Conservation (phyloP, 1,140 invertebrate genomes). For the Dreissena polymorpha region DNA sequence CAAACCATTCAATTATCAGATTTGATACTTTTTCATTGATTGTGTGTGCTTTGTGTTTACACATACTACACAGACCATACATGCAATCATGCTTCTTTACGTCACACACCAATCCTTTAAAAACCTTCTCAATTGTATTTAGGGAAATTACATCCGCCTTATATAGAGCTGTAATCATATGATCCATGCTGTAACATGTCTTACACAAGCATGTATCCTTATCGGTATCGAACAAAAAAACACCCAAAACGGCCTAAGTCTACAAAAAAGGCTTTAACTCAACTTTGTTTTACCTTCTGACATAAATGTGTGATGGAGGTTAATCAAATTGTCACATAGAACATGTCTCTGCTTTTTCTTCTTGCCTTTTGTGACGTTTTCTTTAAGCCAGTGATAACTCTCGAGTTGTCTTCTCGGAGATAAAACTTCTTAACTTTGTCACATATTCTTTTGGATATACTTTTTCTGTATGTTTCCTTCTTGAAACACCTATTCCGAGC, state of each 20-base stretch:
- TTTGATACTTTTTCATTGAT: too few species aligned
- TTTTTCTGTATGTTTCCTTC: background rate
- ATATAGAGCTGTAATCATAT: too few species aligned
- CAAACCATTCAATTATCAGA: too few species aligned
- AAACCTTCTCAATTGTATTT: background rate
- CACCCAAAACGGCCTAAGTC: constrained; percentile 27
- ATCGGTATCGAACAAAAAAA: constrained; percentile 1
- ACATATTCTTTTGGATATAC: background rate
- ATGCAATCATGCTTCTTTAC: too few species aligned
- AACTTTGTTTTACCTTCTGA: background rate
- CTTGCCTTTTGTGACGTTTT: too few species aligned
- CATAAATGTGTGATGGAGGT: constrained; percentile 1
- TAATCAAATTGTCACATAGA: background rate
- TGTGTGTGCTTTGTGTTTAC: too few species aligned
- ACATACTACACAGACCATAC: too few species aligned
- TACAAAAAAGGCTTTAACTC: background rate
- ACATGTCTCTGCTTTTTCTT: constrained; percentile 13
- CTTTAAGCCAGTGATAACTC: too few species aligned
- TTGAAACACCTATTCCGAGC: background rate
- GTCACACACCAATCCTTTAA: constrained; percentile 21
- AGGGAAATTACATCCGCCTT: background rate
- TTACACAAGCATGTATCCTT: constrained; percentile 33
- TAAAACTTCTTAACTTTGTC: constrained; percentile 17
- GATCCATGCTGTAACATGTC: constrained; percentile 5
- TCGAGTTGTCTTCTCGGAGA: background rate